These are phyloP conservation scores for Condylostylus longicornis DNA, from an alignment of 1,140 invertebrate species.

Conservation along the genomic window DNA sequence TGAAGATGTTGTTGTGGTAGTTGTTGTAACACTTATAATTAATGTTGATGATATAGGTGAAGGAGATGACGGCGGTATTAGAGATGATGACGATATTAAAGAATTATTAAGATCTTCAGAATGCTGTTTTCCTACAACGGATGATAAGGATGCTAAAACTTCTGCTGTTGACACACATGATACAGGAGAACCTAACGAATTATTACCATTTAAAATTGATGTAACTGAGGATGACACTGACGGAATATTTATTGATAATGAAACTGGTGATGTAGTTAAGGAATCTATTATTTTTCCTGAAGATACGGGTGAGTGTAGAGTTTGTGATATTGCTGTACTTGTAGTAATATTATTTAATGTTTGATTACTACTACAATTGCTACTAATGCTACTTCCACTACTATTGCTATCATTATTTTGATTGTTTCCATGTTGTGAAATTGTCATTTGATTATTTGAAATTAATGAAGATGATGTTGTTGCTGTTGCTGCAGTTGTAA, in stretches of 20 bases:
- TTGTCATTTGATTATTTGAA: too few relatives aligned
- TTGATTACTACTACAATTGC: not conserved
- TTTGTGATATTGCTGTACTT: not conserved
- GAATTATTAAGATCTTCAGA: too few relatives aligned
- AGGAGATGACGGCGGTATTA: not conserved
- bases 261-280: not conserved
- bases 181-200: conserved; percentile 27
- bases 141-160: conserved; percentile 6
- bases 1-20: conserved; percentile 1
- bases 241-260: too few relatives aligned
- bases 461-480: too few relatives aligned
- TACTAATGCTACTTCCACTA: not conserved
- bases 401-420: too few relatives aligned
- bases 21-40: not conserved
- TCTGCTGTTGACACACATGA: conserved; percentile 18
- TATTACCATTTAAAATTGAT: conserved; percentile 5
- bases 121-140: too few relatives aligned
- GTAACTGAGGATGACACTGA: conserved; percentile 1
- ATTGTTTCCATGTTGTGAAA: too few relatives aligned
- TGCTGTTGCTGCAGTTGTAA: too few relatives aligned
- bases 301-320: conserved; percentile 1
- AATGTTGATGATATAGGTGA: not conserved
- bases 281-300: too few relatives aligned
- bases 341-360: not conserved
- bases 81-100: conserved; percentile 6